A percentile compares a stretch with the other conserved stretches of the same genome.
These are phyloP conservation scores for Neomonachus schauinslandi DNA, from an alignment of 2,113 vertebrate species.

Conservation along the genomic window DNA sequence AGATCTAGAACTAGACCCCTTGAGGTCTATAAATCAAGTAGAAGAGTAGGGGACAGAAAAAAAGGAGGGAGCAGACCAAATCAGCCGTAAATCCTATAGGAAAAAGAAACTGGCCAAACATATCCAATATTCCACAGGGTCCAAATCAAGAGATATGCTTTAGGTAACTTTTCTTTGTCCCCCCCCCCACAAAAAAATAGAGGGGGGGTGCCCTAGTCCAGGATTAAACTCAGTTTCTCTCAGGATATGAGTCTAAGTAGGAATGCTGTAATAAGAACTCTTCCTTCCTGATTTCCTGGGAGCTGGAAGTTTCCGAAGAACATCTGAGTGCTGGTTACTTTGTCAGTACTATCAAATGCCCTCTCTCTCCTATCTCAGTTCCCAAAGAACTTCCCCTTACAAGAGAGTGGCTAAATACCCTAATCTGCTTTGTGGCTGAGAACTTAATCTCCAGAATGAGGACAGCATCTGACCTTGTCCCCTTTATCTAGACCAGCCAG, in stretches of 20 bases:
- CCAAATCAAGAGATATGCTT: slow-evolving; percentile 9
- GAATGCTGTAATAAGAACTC: background rate
- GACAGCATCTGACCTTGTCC: slow-evolving; percentile 85
- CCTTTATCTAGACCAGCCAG: slow-evolving; percentile 46
- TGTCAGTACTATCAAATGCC: background rate
- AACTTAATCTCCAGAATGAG: slow-evolving; percentile 87
- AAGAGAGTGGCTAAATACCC: slow-evolving; percentile 77
- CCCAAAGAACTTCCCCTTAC: slow-evolving; percentile 71
- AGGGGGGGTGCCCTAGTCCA: background rate
- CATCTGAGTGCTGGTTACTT: background rate
- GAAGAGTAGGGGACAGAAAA: background rate
- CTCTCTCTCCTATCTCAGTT: background rate
- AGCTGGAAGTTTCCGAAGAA: background rate
- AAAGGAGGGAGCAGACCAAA: background rate
- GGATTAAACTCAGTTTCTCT: background rate
- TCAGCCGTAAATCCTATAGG: background rate
- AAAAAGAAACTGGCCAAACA: background rate
- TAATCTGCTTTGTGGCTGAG: slow-evolving; percentile 86
- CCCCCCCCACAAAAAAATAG: background rate
- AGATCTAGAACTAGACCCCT: slow-evolving; percentile 7
- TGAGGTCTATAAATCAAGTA: slow-evolving; percentile 14
- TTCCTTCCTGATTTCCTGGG: background rate
- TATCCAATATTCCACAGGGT: background rate
- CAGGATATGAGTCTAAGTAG: background rate
- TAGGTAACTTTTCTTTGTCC: background rate